Percentiles rank a stretch among this genome's conserved stretches.
Evolutionary conservation across 2,113 vertebrate species (phyloP).

Genomic region (Gambusia holbrooki): DNA sequence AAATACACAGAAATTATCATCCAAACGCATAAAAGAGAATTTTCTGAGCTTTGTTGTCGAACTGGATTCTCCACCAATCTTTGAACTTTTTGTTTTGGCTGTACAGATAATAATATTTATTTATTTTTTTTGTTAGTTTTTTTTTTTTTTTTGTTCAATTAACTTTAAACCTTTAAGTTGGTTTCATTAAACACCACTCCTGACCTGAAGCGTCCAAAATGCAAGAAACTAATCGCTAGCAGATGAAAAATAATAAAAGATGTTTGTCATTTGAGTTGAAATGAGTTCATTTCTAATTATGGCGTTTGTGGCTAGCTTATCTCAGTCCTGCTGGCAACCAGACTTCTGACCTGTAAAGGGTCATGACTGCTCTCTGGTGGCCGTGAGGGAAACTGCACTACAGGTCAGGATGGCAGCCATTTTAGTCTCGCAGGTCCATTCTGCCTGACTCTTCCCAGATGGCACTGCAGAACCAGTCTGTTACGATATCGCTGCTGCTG

Average conservation of each 20-base stretch:
- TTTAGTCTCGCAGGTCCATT: constrained; percentile 52
- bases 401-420: constrained; percentile 65
- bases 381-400: constrained; percentile 19
- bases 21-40: too few relatives aligned
- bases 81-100: neutral
- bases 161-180: neutral
- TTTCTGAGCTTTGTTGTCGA: too few relatives aligned
- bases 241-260: neutral
- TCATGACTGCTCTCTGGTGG: constrained; percentile 56
- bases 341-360: constrained; percentile 13
- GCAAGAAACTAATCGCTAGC: neutral
- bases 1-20: neutral
- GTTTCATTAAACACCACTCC: neutral
- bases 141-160: neutral
- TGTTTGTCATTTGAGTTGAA: neutral
- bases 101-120: neutral
- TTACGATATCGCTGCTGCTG: neutral
- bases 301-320: neutral
- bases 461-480: constrained; percentile 14
- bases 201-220: neutral
- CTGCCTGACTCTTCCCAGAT: constrained; percentile 30
- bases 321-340: neutral
- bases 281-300: neutral
- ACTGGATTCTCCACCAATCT: too few relatives aligned
- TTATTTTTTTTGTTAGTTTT: neutral